Evolutionary conservation across 2,113 vertebrate genomes (phyloP).

Genomic region (Lampris incognitus): DNA sequence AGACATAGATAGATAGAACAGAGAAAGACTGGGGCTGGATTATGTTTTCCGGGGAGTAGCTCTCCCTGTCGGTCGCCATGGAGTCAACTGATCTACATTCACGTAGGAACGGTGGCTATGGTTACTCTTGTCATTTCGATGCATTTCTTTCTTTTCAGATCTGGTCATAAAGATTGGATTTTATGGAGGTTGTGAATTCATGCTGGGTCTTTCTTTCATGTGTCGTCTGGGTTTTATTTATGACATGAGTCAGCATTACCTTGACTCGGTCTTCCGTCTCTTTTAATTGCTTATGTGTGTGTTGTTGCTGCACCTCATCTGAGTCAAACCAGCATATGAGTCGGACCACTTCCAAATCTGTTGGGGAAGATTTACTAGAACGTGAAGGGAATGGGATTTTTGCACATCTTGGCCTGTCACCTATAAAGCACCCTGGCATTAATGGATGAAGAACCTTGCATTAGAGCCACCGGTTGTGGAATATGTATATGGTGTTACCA

Average conservation of each 20-base stretch:
- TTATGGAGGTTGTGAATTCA: conserved; percentile 5
- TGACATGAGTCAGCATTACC: not conserved
- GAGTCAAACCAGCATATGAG: not conserved
- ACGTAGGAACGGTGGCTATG: conserved; percentile 6
- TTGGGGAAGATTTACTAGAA: conserved; percentile 5
- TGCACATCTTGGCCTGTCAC: conserved; percentile 37
- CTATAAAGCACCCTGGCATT: conserved; percentile 35
- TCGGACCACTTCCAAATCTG: not conserved
- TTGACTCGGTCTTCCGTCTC: not conserved
- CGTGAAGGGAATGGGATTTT: conserved; percentile 31
- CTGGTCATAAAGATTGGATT: conserved; percentile 15
- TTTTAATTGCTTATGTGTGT: not conserved
- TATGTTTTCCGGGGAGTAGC: conserved; percentile 29
- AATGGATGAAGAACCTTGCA: conserved; percentile 60
- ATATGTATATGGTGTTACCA: conserved; percentile 27
- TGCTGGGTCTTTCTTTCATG: not conserved
- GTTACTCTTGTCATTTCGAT: conserved; percentile 35
- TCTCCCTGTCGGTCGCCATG: conserved; percentile 15
- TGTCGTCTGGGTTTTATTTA: not conserved
- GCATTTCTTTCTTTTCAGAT: conserved; percentile 5
- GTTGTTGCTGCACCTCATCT: not conserved
- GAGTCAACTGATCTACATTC: conserved; percentile 30
- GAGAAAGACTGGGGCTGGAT: conserved; percentile 28
- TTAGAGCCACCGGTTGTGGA: conserved; percentile 40
- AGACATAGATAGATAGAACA: conserved; percentile 20